These are phyloP conservation scores for Diplogasteroides magnus DNA, from an alignment of 1,140 invertebrate genomes.

Conservation along the genomic window DNA sequence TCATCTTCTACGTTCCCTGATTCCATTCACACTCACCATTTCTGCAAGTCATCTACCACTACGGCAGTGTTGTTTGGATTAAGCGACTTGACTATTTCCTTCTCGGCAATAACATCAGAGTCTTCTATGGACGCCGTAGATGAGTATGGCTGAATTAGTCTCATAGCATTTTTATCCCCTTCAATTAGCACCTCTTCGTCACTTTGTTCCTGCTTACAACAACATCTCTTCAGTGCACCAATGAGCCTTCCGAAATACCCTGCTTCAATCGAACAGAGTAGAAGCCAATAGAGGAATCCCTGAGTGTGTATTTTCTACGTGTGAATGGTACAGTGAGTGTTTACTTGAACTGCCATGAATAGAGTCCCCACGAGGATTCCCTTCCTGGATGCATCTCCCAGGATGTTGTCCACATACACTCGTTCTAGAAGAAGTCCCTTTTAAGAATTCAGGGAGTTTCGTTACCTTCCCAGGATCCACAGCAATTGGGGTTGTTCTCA, in stretches of 20 bases:
- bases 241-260: conserved; percentile 1
- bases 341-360: conserved; percentile 25
- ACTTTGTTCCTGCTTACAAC: conserved; percentile 5
- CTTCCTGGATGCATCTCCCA: conserved; percentile 17
- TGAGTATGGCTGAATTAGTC: no score
- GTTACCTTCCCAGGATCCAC: conserved; percentile 22
- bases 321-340: no score
- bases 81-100: conserved; percentile 18
- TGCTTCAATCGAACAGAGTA: conserved; percentile 34
- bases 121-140: conserved; percentile 29
- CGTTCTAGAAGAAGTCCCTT: conserved; percentile 20
- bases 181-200: conserved; percentile 17
- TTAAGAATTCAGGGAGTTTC: background rate
- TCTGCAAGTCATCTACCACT: conserved; percentile 28
- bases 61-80: conserved; percentile 13
- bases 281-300: conserved; percentile 45
- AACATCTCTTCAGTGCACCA: background rate
- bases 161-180: no score
- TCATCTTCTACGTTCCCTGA: no score
- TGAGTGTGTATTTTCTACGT: conserved; percentile 21
- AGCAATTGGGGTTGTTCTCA: conserved; percentile 24
- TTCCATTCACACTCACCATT: conserved; percentile 25
- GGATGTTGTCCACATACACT: conserved; percentile 33
- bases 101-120: conserved; percentile 38
- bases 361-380: conserved; percentile 33